Percentiles rank a stretch among this genome's conserved stretches.
phyloP scores from a whole-genome alignment of 1,140 invertebrate genomes.

The Anastrepha ludens region DNA sequence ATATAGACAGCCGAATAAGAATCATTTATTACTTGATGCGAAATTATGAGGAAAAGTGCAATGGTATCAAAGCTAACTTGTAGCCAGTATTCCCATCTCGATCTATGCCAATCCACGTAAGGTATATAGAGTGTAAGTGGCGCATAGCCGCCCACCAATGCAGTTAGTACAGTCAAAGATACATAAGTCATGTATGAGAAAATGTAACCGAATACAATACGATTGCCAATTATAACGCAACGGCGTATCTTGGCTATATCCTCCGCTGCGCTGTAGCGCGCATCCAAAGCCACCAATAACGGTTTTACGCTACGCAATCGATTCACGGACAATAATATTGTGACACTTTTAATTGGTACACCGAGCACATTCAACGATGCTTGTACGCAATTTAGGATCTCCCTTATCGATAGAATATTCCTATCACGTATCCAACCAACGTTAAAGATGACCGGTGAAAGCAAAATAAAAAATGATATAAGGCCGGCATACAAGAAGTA shows the following conservation, averaged over 20 bases:
- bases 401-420: constrained; percentile 10
- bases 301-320: constrained; percentile 3
- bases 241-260: background rate
- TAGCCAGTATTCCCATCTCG: constrained; percentile 55
- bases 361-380: background rate
- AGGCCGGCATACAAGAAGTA: background rate
- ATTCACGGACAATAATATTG: background rate
- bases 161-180: constrained; percentile 56
- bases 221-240: constrained; percentile 2
- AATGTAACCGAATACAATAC: constrained; percentile 1
- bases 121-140: constrained; percentile 50
- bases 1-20: constrained; percentile 62
- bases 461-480: background rate
- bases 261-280: background rate
- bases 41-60: constrained; percentile 60
- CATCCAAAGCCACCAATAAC: background rate
- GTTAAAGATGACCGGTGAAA: background rate
- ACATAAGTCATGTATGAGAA: constrained; percentile 18
- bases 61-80: constrained; percentile 61
- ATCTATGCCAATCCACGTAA: constrained; percentile 22
- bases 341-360: constrained; percentile 13
- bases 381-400: background rate
- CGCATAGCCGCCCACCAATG: constrained; percentile 59
- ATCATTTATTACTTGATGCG: constrained; percentile 61
- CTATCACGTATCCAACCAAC: constrained; percentile 10